Evolutionary conservation across 2,797 vertebrate species (phyloP).

Genomic region (Sphenopsis melanotis): DNA sequence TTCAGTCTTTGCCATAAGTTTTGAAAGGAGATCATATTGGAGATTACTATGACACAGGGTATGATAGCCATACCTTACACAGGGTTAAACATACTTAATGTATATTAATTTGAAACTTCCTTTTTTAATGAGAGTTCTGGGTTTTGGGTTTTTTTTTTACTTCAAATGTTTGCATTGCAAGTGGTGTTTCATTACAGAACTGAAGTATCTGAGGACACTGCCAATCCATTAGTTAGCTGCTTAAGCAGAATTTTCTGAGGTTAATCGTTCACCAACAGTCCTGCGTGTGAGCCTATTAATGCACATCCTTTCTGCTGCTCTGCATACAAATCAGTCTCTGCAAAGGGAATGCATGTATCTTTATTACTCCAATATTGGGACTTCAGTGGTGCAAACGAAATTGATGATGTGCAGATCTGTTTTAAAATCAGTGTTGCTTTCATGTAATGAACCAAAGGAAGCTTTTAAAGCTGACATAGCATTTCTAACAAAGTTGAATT

Average conservation of each 20-base stretch:
- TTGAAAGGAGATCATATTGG: background rate
- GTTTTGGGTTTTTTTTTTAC: background rate
- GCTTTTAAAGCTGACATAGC: background rate
- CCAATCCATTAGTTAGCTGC: slow-evolving; percentile 56
- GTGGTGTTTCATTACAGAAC: slow-evolving; percentile 15
- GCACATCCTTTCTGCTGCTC: background rate
- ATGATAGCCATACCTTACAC: background rate
- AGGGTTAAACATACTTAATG: background rate
- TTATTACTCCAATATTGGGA: background rate
- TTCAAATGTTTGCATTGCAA: background rate
- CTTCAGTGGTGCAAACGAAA: background rate
- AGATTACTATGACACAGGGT: background rate
- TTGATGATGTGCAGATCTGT: background rate
- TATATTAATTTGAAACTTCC: background rate
- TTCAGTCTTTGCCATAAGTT: background rate
- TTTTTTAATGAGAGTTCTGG: background rate
- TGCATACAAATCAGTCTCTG: background rate
- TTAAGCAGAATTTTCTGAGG: slow-evolving; percentile 64
- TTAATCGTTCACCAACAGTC: slow-evolving; percentile 51
- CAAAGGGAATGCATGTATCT: background rate
- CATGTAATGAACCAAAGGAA: background rate
- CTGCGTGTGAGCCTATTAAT: slow-evolving; percentile 46
- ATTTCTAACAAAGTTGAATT: background rate
- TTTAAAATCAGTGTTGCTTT: background rate
- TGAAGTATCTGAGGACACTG: slow-evolving; percentile 50